Evolutionary conservation across 2,888 invertebrate species (phyloP).

Genomic region (Acleris holmiana): DNA sequence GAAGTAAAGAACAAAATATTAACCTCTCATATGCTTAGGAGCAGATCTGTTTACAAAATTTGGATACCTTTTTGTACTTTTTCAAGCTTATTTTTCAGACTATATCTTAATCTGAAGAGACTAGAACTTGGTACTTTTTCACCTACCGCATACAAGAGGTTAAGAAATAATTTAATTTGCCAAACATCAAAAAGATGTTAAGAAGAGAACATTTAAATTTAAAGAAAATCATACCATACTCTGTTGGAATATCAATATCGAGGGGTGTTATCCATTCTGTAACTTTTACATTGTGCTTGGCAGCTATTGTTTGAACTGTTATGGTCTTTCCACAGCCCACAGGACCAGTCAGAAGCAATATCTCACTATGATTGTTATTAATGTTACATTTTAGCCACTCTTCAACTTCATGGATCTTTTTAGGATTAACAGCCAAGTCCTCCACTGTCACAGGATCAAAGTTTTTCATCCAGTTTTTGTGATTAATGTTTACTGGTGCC

Average conservation of each 20-base stretch:
- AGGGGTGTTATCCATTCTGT: slow-evolving; percentile 94
- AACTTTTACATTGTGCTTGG: slow-evolving; percentile 84
- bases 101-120: too few relatives aligned
- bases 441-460: slow-evolving; percentile 84
- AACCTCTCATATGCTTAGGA: too few relatives aligned
- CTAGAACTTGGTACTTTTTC: too few relatives aligned
- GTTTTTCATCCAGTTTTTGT: slow-evolving; percentile 84
- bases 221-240: slow-evolving; percentile 62
- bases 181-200: background rate
- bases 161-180: too few relatives aligned
- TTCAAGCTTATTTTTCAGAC: too few relatives aligned
- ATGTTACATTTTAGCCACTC: slow-evolving; percentile 85
- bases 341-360: slow-evolving; percentile 91
- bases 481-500: slow-evolving; percentile 43
- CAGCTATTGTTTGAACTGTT: slow-evolving; percentile 87
- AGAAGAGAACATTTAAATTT: background rate
- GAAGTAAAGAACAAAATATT: slow-evolving; percentile 41
- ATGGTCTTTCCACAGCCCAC: slow-evolving; percentile 94
- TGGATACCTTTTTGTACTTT: too few relatives aligned
- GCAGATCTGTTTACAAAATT: too few relatives aligned
- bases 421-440: slow-evolving; percentile 89
- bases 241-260: slow-evolving; percentile 86
- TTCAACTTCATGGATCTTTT: slow-evolving; percentile 89
- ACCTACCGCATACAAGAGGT: too few relatives aligned
- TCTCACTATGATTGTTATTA: slow-evolving; percentile 64